Conservation (phyloP, 2,888 invertebrate genomes). For the Xylota segnis region DNA sequence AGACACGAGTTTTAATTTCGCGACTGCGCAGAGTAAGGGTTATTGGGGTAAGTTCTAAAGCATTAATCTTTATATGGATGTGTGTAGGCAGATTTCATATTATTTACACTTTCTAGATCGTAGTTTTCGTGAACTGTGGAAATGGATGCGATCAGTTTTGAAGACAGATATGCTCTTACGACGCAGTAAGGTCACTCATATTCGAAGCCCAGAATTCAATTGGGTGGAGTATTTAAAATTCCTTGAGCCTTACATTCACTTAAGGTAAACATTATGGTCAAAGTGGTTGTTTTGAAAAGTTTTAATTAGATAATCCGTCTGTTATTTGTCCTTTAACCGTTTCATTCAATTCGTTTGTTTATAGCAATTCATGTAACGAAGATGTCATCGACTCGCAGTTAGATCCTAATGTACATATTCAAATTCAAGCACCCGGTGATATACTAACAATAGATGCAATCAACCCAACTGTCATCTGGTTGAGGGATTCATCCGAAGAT, state of each 20-base stretch:
- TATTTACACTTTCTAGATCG: conserved; percentile 1
- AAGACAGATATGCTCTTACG: conserved; percentile 11
- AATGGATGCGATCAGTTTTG: conserved; percentile 46
- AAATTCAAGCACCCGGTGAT: not conserved
- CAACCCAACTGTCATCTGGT: not conserved
- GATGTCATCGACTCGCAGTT: not conserved
- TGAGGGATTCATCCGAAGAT: conserved; percentile 4
- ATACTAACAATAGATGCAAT: not conserved
- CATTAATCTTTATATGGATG: not conserved
- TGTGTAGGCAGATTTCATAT: too few relatives aligned
- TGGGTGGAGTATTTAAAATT: conserved; percentile 43
- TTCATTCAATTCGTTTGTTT: not conserved
- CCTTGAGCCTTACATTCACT: conserved; percentile 24
- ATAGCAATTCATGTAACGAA: too few relatives aligned
- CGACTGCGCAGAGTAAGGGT: not conserved
- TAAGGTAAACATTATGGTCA: not conserved
- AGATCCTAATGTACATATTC: not conserved
- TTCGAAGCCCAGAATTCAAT: not conserved
- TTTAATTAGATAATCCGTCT: too few relatives aligned
- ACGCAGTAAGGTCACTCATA: not conserved
- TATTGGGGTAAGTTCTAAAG: conserved; percentile 43
- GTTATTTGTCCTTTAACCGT: too few relatives aligned
- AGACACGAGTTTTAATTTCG: not conserved
- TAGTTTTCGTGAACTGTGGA: conserved; percentile 49
- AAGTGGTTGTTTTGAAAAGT: not conserved